Conservation (phyloP, 2,888 invertebrate genomes). For the Drosophila quasianomalipes region DNA sequence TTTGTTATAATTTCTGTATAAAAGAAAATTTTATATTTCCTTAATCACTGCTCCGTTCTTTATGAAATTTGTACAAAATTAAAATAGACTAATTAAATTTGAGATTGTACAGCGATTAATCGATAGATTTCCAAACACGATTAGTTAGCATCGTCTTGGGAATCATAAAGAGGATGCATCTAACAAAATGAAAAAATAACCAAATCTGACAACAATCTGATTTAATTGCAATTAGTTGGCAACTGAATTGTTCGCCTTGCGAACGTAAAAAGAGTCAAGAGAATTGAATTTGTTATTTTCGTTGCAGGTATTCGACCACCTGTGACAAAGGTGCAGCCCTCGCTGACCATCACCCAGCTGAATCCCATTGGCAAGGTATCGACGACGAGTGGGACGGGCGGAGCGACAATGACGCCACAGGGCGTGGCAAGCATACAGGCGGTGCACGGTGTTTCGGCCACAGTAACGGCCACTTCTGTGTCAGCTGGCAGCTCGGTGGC, state of each 20-base stretch:
- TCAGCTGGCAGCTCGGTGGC: slow-evolving; percentile 63
- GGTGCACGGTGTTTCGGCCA: slow-evolving; percentile 64
- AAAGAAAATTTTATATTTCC: neutral
- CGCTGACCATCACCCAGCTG: slow-evolving; percentile 84
- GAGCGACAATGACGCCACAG: slow-evolving; percentile 60
- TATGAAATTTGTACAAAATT: neutral
- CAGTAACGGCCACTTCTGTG: slow-evolving; percentile 58
- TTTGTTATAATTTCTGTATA: neutral
- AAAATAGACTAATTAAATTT: neutral
- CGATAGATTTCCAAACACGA: slow-evolving; percentile 7
- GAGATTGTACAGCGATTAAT: neutral
- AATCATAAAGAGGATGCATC: neutral
- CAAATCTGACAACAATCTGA: neutral
- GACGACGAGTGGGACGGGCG: slow-evolving; percentile 45
- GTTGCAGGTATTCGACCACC: slow-evolving; percentile 82
- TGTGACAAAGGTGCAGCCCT: slow-evolving; percentile 85
- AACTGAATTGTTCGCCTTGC: neutral
- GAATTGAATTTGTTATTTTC: neutral
- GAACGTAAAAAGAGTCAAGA: neutral
- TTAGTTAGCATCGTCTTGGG: neutral
- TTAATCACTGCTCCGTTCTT: neutral
- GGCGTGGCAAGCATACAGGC: slow-evolving; percentile 79
- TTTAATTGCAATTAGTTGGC: neutral
- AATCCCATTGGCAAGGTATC: slow-evolving; percentile 83
- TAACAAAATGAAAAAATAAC: neutral